phyloP scores from a whole-genome alignment of 2,797 vertebrate species.

The Channa striata region DNA sequence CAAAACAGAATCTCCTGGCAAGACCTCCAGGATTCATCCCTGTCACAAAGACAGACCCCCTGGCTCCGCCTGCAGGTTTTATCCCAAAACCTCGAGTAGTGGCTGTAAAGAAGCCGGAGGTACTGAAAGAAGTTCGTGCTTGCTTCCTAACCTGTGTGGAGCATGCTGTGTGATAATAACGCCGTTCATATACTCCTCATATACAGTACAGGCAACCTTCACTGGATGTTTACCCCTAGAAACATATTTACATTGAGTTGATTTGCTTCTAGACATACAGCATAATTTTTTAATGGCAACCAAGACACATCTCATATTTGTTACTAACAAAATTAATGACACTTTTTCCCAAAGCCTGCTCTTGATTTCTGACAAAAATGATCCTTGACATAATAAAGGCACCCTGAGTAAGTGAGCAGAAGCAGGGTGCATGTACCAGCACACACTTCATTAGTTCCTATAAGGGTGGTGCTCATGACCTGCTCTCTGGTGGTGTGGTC shows the following conservation, averaged over 20 bases:
- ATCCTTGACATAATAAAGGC: slow-evolving; percentile 31
- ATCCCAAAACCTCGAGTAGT: slow-evolving; percentile 77
- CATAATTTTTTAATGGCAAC: background rate
- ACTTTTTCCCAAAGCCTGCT: background rate
- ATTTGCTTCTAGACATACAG: slow-evolving; percentile 6
- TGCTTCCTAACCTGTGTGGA: slow-evolving; percentile 38
- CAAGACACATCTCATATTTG: background rate
- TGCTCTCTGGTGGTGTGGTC: slow-evolving; percentile 32
- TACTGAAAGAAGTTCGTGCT: slow-evolving; percentile 69
- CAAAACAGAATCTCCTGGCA: slow-evolving; percentile 62
- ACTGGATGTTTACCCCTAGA: slow-evolving; percentile 9
- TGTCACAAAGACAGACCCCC: slow-evolving; percentile 67
- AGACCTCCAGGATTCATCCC: slow-evolving; percentile 75
- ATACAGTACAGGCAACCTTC: background rate
- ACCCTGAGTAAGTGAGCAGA: slow-evolving; percentile 28
- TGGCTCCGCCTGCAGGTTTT: slow-evolving; percentile 84
- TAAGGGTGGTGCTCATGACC: slow-evolving; percentile 47
- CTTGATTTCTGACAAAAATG: background rate
- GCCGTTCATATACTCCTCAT: too few species aligned
- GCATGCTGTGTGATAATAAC: slow-evolving; percentile 53
- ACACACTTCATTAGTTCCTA: slow-evolving; percentile 58
- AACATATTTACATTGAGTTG: background rate
- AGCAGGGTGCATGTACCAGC: slow-evolving; percentile 23
- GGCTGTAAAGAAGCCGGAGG: slow-evolving; percentile 80
- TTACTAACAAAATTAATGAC: background rate